These are phyloP conservation scores for Trichogramma evanescens DNA, from an alignment of 2,888 invertebrate genomes.

Conservation along the genomic window DNA sequence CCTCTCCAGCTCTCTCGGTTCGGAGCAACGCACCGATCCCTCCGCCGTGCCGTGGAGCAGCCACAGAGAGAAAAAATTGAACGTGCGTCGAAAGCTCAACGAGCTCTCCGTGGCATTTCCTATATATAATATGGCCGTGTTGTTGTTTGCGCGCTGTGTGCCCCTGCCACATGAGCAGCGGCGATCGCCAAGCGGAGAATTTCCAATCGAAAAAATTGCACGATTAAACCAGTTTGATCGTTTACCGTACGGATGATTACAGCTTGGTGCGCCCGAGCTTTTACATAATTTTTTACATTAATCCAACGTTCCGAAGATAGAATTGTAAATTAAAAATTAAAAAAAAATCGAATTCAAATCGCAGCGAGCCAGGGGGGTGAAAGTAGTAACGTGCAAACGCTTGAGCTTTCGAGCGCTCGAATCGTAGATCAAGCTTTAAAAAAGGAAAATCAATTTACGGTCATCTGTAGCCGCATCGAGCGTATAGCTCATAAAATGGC, in stretches of 20 bases:
- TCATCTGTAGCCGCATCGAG: background rate
- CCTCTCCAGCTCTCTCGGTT: background rate
- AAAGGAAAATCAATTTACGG: constrained; percentile 9
- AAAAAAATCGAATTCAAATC: too few species aligned
- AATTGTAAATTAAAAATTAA: too few species aligned
- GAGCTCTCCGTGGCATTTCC: background rate
- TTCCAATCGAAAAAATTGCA: too few species aligned
- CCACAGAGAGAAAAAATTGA: background rate
- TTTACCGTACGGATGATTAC: too few species aligned
- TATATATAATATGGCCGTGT: background rate
- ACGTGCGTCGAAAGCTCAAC: constrained; percentile 5
- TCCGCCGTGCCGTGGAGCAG: background rate
- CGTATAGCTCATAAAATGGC: background rate
- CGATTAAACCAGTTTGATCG: too few species aligned
- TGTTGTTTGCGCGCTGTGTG: background rate
- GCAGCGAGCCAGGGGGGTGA: too few species aligned
- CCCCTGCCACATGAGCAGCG: background rate
- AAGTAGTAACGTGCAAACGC: too few species aligned
- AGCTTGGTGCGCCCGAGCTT: too few species aligned
- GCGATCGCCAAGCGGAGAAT: too few species aligned
- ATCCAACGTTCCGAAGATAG: too few species aligned
- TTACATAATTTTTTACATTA: too few species aligned
- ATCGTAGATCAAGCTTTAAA: background rate
- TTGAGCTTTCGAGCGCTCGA: too few species aligned
- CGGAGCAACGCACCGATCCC: background rate